Evolutionary conservation across 1,140 invertebrate genomes (phyloP).

Genomic region (Lepidostoma basale): DNA sequence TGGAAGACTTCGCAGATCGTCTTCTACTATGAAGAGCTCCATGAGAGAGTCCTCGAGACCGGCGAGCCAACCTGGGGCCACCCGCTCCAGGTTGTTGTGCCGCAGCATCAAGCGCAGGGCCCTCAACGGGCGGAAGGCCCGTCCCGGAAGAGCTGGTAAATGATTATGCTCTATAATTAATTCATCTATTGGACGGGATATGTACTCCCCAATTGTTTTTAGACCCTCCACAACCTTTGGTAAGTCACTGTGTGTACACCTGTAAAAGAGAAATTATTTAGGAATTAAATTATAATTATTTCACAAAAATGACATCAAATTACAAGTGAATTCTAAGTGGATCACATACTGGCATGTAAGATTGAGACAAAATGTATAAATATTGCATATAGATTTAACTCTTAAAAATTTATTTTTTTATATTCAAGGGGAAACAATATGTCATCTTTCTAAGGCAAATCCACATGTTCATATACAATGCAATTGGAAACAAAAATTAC

Average conservation of each 20-base stretch:
- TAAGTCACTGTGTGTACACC: constrained; percentile 87
- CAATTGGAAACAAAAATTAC: no score
- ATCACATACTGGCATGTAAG: no score
- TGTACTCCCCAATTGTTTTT: constrained; percentile 70
- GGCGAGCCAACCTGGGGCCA: constrained; percentile 80
- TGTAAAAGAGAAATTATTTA: constrained; percentile 52
- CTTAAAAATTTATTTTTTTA: no score
- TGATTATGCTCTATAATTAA: constrained; percentile 86
- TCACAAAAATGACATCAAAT: no score
- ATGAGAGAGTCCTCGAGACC: constrained; percentile 76
- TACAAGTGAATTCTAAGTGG: no score
- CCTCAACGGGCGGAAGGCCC: constrained; percentile 74
- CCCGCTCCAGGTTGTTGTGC: constrained; percentile 80
- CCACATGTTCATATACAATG: no score
- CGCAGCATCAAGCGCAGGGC: constrained; percentile 81
- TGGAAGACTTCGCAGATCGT: constrained; percentile 76
- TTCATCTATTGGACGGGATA: constrained; percentile 78
- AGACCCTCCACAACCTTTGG: constrained; percentile 75
- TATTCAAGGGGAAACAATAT: no score
- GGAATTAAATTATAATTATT: no score
- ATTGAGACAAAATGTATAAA: no score
- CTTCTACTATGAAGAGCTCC: constrained; percentile 84
- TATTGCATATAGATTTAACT: no score
- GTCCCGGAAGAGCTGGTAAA: constrained; percentile 78
- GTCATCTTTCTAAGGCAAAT: no score